Conservation (phyloP, 1,140 invertebrate species). For the Dreissena polymorpha region DNA sequence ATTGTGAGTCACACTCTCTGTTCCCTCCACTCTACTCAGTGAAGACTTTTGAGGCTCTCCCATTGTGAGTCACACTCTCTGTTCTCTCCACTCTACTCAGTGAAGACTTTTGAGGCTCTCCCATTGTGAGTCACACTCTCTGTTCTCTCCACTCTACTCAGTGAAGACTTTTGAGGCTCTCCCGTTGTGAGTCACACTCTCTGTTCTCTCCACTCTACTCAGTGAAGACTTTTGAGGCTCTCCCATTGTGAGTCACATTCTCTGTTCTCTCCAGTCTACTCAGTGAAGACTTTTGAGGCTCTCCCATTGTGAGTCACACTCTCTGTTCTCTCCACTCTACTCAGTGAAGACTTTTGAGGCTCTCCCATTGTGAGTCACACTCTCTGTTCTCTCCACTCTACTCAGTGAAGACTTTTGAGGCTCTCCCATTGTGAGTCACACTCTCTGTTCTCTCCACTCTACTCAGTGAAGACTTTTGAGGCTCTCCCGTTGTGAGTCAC, state of each 20-base stretch:
- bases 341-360: constrained; percentile 97
- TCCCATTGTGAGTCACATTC: constrained; percentile 88
- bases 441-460: constrained; percentile 94
- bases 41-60: constrained; percentile 95
- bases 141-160: neutral
- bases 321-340: constrained; percentile 88
- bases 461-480: constrained; percentile 97
- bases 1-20: constrained; percentile 46
- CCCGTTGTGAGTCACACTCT: neutral
- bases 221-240: constrained; percentile 79
- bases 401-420: constrained; percentile 71
- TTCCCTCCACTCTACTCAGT: constrained; percentile 96
- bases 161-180: neutral
- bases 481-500: constrained; percentile 90
- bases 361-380: constrained; percentile 88
- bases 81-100: constrained; percentile 13
- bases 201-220: neutral
- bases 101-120: neutral
- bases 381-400: neutral
- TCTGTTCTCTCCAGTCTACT: constrained; percentile 90
- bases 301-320: constrained; percentile 88
- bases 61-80: constrained; percentile 85
- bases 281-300: constrained; percentile 96
- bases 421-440: constrained; percentile 83
- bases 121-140: neutral